Evolutionary conservation across 2,113 vertebrate species (phyloP).

Genomic region (Saguinus imperator): DNA sequence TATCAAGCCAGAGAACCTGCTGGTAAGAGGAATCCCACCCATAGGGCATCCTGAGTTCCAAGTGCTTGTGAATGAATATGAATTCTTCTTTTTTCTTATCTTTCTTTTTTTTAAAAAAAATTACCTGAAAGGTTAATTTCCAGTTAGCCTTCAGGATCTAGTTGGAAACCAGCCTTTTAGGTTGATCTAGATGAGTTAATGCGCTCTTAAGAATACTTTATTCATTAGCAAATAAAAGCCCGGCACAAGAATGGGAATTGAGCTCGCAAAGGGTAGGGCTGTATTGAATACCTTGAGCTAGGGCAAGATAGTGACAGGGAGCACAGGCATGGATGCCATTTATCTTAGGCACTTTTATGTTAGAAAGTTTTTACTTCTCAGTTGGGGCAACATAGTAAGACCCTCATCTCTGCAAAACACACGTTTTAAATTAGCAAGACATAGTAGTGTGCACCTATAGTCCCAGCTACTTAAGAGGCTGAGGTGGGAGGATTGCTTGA

Average conservation of each 20-base stretch:
- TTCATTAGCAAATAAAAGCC: background rate
- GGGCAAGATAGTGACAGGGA: background rate
- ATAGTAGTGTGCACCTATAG: too few relatives aligned
- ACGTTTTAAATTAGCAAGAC: too few relatives aligned
- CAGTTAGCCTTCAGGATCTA: background rate
- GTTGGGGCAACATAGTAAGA: too few relatives aligned
- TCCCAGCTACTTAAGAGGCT: too few relatives aligned
- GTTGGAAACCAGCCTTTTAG: background rate
- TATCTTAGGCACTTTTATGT: background rate
- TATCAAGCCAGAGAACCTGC: constrained; percentile 98
- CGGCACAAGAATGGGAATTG: background rate
- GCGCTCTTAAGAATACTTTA: background rate
- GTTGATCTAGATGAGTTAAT: background rate
- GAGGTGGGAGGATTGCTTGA: too few relatives aligned
- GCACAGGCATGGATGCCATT: fast-evolving
- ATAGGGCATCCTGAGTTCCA: background rate
- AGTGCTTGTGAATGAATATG: background rate
- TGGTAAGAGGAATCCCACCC: constrained; percentile 87
- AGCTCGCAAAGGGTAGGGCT: background rate
- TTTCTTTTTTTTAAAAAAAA: background rate
- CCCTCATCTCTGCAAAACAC: too few relatives aligned
- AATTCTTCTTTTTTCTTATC: background rate
- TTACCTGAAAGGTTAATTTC: background rate
- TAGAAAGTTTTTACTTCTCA: background rate
- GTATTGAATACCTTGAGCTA: background rate